phyloP scores from a whole-genome alignment of 2,888 invertebrate species.

The Diloba caeruleocephala region DNA sequence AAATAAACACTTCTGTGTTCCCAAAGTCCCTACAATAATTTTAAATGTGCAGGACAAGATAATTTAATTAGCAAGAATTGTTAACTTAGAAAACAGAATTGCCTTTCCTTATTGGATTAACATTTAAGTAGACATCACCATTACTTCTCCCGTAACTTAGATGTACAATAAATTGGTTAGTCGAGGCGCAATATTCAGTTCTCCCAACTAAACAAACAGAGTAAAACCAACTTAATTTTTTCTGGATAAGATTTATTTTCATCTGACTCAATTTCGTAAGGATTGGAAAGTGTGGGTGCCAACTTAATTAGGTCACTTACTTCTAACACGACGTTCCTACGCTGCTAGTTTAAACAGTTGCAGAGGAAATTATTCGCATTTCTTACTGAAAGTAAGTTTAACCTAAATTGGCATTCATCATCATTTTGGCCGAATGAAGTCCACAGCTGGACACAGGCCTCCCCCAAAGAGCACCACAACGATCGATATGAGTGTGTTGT shows the following conservation, averaged over 20 bases:
- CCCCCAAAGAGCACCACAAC: no score
- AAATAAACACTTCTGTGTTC: slow-evolving; percentile 5
- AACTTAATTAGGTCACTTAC: slow-evolving; percentile 70
- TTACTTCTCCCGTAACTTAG: slow-evolving; percentile 66
- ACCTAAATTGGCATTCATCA: no score
- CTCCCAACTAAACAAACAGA: slow-evolving; percentile 9
- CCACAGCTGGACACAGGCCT: no score
- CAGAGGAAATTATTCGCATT: slow-evolving; percentile 28
- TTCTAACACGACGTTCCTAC: slow-evolving; percentile 54
- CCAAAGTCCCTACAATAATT: slow-evolving; percentile 32
- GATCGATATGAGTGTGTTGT: no score
- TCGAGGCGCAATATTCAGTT: slow-evolving; percentile 58
- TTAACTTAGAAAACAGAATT: slow-evolving; percentile 64
- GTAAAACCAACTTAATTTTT: slow-evolving; percentile 47
- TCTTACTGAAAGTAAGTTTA: slow-evolving; percentile 8
- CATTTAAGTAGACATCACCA: slow-evolving; percentile 63
- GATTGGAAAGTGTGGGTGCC: slow-evolving; percentile 59
- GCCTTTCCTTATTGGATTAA: slow-evolving; percentile 68
- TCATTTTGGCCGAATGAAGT: no score
- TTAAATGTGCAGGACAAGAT: slow-evolving; percentile 40
- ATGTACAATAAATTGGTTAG: slow-evolving; percentile 68
- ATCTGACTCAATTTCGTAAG: slow-evolving; percentile 14
- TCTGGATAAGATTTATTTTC: slow-evolving; percentile 41
- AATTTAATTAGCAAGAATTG: slow-evolving; percentile 48
- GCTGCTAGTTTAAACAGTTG: slow-evolving; percentile 55